These are phyloP conservation scores for Condylura cristata DNA, from an alignment of 2,113 vertebrate genomes.

Conservation along the genomic window DNA sequence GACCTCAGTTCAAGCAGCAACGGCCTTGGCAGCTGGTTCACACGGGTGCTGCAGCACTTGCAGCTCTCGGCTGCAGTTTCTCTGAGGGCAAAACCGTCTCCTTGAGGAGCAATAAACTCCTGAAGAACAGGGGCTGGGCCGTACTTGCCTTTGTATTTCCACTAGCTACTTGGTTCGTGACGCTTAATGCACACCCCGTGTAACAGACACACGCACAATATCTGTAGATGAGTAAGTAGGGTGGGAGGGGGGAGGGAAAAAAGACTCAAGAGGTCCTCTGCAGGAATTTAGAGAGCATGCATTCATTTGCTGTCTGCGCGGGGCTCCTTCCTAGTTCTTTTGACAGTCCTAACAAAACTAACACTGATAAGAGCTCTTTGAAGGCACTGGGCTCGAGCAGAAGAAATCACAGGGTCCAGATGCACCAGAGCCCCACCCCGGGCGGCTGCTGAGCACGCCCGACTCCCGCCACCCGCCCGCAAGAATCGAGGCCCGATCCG, in stretches of 20 bases:
- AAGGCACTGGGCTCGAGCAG: not conserved
- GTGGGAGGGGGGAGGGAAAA: not conserved
- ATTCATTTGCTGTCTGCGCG: not conserved
- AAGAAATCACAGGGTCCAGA: not conserved
- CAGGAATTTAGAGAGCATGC: not conserved
- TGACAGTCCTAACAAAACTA: constrained; percentile 14
- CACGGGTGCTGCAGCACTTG: rapidly evolving
- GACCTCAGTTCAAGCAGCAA: not conserved
- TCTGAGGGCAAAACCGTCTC: not conserved
- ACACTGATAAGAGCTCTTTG: not conserved
- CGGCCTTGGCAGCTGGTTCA: not conserved
- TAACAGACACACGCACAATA: not conserved
- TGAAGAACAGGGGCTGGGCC: not conserved
- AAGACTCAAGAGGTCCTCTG: not conserved
- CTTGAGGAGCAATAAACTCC: not conserved
- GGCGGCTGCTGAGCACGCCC: too few relatives aligned
- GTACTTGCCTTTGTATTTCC: not conserved
- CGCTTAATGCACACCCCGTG: not conserved
- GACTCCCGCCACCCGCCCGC: too few relatives aligned
- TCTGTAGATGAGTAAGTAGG: not conserved
- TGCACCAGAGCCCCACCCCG: not conserved
- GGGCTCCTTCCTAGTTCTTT: not conserved
- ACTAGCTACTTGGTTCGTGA: not conserved
- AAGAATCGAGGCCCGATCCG: too few relatives aligned
- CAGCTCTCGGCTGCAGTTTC: not conserved